Evolutionary conservation across 1,140 invertebrate species (phyloP).

Genomic region (Aradophagus sp.): DNA sequence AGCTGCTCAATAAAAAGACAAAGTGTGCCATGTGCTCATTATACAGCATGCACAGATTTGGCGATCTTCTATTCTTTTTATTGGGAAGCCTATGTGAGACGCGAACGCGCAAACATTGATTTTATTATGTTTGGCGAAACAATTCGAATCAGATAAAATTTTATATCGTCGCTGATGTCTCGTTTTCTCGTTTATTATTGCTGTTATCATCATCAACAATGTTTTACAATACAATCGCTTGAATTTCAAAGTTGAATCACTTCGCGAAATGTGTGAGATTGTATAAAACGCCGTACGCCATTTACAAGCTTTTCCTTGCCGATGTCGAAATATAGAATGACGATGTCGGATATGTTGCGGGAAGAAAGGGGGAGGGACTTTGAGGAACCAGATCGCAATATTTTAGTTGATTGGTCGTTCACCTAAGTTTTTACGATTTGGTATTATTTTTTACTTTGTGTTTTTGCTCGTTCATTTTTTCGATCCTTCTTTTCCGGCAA

Average conservation of each 20-base stretch:
- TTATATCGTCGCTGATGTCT: conserved; percentile 8
- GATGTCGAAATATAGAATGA: conserved; percentile 24
- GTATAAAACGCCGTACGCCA: conserved; percentile 16
- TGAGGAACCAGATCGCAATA: background rate
- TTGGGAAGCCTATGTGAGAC: no score
- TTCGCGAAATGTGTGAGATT: conserved; percentile 15
- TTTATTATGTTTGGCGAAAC: conserved; percentile 21
- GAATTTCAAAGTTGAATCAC: no score
- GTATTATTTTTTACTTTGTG: background rate
- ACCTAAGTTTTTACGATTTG: background rate
- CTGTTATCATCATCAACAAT: no score
- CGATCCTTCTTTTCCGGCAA: conserved; percentile 21
- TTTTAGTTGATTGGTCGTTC: no score
- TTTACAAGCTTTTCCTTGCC: conserved; percentile 7
- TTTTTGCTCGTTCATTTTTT: conserved; percentile 8
- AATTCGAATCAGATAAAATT: conserved; percentile 20
- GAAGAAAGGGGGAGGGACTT: background rate
- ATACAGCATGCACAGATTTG: no score
- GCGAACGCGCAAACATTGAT: conserved; percentile 14
- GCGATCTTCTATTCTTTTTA: no score
- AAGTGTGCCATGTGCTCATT: no score
- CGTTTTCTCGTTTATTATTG: no score
- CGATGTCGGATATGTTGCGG: conserved; percentile 43
- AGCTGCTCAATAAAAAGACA: no score
- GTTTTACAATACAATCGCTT: conserved; percentile 10